phyloP scores from a whole-genome alignment of 2,888 invertebrate species.

The Euplagia quadripunctaria region DNA sequence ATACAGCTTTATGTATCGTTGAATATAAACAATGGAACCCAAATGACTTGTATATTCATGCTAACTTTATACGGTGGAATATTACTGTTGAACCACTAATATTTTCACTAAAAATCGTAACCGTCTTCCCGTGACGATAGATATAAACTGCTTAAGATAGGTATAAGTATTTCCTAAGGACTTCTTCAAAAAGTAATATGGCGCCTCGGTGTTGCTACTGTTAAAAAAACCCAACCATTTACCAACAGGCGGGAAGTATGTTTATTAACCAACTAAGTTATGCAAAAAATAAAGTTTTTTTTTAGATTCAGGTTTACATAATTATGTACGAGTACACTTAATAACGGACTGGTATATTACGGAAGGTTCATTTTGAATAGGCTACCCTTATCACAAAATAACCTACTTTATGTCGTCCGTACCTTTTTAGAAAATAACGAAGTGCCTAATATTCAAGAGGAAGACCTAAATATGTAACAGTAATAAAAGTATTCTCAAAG shows the following conservation, averaged over 20 bases:
- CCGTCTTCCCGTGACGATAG: background rate
- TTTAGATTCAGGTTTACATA: background rate
- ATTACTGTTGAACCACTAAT: background rate
- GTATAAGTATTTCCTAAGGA: background rate
- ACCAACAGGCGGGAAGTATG: background rate
- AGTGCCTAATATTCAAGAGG: background rate
- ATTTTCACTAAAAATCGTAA: background rate
- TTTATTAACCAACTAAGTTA: background rate
- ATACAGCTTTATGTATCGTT: background rate
- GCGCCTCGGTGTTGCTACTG: too few relatives aligned
- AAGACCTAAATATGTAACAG: background rate
- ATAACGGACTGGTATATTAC: background rate
- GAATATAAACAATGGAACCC: background rate
- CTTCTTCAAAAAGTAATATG: background rate
- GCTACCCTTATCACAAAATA: conserved; percentile 15
- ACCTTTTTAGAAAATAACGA: conserved; percentile 9
- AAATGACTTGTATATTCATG: background rate
- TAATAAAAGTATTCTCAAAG: too few relatives aligned
- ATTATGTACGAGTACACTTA: background rate
- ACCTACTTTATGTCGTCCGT: conserved; percentile 2
- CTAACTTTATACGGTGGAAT: background rate
- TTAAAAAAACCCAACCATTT: background rate
- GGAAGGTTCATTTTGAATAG: conserved; percentile 10
- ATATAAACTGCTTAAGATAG: background rate
- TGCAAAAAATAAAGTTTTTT: background rate